These are phyloP conservation scores for Percina caprodes DNA, from an alignment of 2,113 vertebrate genomes.

Conservation along the genomic window DNA sequence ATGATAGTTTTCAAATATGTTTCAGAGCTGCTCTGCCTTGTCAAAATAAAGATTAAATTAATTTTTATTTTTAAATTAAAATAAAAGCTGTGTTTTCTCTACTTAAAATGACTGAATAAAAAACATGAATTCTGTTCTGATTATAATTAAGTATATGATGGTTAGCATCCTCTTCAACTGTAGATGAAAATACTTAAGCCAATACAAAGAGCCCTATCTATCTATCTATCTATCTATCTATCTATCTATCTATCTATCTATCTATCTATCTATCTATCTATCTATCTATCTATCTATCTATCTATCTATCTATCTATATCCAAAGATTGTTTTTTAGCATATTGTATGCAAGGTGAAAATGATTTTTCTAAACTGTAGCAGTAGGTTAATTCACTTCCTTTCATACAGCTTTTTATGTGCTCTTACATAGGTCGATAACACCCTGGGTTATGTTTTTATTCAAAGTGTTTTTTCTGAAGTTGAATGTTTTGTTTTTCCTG, in stretches of 20 bases:
- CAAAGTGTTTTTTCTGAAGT: not conserved
- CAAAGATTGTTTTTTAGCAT: not conserved
- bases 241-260: no score
- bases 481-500: not conserved
- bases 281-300: no score
- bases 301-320: not conserved
- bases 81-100: no score
- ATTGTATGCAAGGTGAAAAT: not conserved
- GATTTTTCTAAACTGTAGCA: not conserved
- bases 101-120: no score
- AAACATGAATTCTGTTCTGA: no score
- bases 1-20: not conserved
- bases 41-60: not conserved
- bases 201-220: no score
- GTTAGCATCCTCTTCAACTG: no score
- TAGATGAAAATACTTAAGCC: no score
- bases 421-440: not conserved
- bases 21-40: not conserved
- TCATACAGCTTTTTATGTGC: not conserved
- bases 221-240: no score
- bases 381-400: not conserved
- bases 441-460: not conserved
- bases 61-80: conserved; percentile 8
- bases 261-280: no score
- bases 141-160: no score